These are phyloP conservation scores for Oeneis ivallda DNA, from an alignment of 2,888 invertebrate genomes.

Conservation along the genomic window DNA sequence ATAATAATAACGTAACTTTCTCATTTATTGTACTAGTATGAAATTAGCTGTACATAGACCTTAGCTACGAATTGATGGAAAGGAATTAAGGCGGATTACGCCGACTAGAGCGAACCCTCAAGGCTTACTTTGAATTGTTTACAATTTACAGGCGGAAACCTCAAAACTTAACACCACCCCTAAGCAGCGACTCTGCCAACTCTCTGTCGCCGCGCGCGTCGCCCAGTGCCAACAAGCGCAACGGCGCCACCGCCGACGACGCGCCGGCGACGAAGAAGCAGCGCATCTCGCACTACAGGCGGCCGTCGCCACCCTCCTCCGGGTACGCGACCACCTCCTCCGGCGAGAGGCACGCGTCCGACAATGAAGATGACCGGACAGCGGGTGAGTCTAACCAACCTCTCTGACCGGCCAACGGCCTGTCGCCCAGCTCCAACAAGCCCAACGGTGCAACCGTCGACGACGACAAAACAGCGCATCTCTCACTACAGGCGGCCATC, in stretches of 20 bases:
- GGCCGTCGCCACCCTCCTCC: conserved; percentile 77
- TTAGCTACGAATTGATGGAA: too few relatives aligned
- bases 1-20: too few relatives aligned
- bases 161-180: conserved; percentile 94
- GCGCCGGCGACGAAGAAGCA: conserved; percentile 86
- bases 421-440: too few relatives aligned
- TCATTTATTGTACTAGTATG: too few relatives aligned
- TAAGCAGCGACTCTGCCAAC: conserved; percentile 92
- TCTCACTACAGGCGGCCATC: conserved; percentile 86
- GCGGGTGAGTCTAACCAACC: conserved; percentile 69
- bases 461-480: conserved; percentile 85
- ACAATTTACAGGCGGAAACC: conserved; percentile 87
- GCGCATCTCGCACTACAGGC: conserved; percentile 90
- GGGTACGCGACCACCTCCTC: conserved; percentile 68
- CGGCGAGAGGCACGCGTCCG: conserved; percentile 78
- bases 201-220: conserved; percentile 90
- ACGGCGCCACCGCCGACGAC: conserved; percentile 87
- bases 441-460: too few relatives aligned
- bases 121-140: background rate
- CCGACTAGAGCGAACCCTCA: background rate
- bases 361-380: conserved; percentile 76
- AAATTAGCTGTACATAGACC: too few relatives aligned
- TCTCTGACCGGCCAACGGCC: too few relatives aligned
- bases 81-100: background rate
- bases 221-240: conserved; percentile 82